Evolutionary conservation across 2,888 invertebrate species (phyloP), one percentile per base, ranked within the genome.

Genomic region (Drosophila picticornis): DNA sequence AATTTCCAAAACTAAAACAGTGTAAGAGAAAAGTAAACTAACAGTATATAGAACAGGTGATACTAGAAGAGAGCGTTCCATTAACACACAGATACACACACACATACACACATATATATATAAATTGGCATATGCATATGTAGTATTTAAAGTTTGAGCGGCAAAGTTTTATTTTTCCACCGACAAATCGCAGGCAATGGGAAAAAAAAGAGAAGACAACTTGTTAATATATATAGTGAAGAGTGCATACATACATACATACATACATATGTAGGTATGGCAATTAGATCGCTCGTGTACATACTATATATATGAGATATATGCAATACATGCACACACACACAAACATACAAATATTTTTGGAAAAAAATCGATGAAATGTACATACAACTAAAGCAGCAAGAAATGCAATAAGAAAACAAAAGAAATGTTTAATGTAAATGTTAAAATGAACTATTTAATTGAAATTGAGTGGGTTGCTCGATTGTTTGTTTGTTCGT

Each of bases 111-210:
- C 2, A 46, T 0, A 29, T 2, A 32, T 32, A 46, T 19, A 22
- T 29, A 31, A 22, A 40, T 40, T 43, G 22, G 22, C 22, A 43
- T 13, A 22, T 22, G 43, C 43, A 46, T 25, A 46, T 46, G 25
- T 31, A 56, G 55, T 68, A 62, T 53, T n/a, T 40, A 46, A 29
- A 53, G 53, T 62, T 66, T 53, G 59, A 64, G 57, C 64, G 71
- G 48, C 62, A 72, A 61, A 66, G 59, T 71, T 75, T 83, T 84
- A 84, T 88, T 85, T 84, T 84, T 84, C 77, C 83, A 85, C 75
- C 88, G 75, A 78, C 46, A 71, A 77, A 84, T 81, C 66, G 65
- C 81, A 88, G 55, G 72, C 68, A 79, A 70, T 70, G 71, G 68
- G 64, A 16, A 25, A 16, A 75, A 67, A 61, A 67, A 66, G 60